These are phyloP conservation scores for Trypoxylus dichotomus DNA, from an alignment of 1,140 invertebrate genomes.

Conservation along the genomic window DNA sequence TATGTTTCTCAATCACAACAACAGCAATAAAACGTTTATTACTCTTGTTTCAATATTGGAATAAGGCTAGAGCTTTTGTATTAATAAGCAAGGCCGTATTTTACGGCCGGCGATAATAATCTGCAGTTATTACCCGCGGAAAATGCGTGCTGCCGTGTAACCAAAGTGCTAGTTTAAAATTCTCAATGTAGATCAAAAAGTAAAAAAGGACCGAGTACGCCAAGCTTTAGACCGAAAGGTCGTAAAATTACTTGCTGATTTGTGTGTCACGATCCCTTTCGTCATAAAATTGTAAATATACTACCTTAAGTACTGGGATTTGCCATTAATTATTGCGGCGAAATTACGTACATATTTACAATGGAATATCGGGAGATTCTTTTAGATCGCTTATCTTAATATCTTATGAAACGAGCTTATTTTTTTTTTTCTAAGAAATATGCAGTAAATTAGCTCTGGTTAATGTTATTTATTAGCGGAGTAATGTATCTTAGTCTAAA, in stretches of 20 bases:
- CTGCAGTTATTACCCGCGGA: neutral
- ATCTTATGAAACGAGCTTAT: no score
- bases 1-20: neutral
- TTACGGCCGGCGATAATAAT: conserved; percentile 7
- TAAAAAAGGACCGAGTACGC: neutral
- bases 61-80: neutral
- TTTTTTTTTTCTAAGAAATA: no score
- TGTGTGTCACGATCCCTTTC: conserved; percentile 9
- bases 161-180: neutral
- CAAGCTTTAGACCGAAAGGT: neutral
- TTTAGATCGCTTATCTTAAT: no score
- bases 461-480: neutral
- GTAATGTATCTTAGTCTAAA: no score
- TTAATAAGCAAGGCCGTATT: neutral
- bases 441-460: neutral
- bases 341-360: neutral
- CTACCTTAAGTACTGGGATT: neutral
- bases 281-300: conserved; percentile 12
- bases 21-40: conserved; percentile 22
- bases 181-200: conserved; percentile 5
- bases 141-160: neutral
- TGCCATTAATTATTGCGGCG: neutral
- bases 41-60: conserved; percentile 9
- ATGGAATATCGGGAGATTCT: neutral
- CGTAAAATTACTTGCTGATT: conserved; percentile 17